Percentiles rank a stretch among this genome's conserved stretches.
Conservation (phyloP, 2,888 invertebrate species). For the Hipparchia sbordonii region DNA sequence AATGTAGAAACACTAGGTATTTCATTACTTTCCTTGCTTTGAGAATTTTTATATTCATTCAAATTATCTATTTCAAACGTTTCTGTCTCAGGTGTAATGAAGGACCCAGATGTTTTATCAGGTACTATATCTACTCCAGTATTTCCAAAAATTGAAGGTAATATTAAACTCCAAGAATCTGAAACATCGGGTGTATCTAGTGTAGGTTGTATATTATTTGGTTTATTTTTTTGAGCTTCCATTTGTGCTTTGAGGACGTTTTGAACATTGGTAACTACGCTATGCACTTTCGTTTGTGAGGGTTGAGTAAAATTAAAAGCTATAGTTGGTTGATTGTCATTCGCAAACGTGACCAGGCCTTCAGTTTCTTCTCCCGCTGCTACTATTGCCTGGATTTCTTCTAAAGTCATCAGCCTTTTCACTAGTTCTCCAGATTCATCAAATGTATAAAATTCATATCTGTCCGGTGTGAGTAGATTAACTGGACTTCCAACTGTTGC, state of each 20-base stretch:
- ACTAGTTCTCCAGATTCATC: conserved; percentile 92
- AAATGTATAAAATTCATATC: conserved; percentile 94
- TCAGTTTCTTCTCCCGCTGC: conserved; percentile 90
- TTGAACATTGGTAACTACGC: conserved; percentile 91
- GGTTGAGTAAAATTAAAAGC: conserved; percentile 78
- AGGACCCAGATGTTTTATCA: conserved; percentile 70
- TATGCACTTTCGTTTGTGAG: conserved; percentile 88
- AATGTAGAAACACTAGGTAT: conserved; percentile 50
- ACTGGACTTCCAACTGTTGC: conserved; percentile 90
- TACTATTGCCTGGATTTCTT: conserved; percentile 92
- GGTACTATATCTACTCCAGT: conserved; percentile 84
- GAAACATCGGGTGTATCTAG: conserved; percentile 89
- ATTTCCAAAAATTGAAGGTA: conserved; percentile 91
- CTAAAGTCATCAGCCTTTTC: conserved; percentile 91
- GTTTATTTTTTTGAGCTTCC: conserved; percentile 83
- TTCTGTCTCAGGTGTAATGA: conserved; percentile 73
- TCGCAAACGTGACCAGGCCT: conserved; percentile 76
- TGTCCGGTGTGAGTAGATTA: conserved; percentile 89
- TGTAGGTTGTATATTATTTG: conserved; percentile 65
- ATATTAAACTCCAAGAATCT: conserved; percentile 90
- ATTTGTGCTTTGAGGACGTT: conserved; percentile 91
- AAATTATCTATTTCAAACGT: conserved; percentile 60
- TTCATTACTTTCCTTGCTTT: conserved; percentile 42
- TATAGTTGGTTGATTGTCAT: conserved; percentile 73
- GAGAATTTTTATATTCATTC: conserved; percentile 42